These are phyloP conservation scores for Tubiluchus corallicola DNA, from an alignment of 2,888 invertebrate genomes.

Conservation along the genomic window DNA sequence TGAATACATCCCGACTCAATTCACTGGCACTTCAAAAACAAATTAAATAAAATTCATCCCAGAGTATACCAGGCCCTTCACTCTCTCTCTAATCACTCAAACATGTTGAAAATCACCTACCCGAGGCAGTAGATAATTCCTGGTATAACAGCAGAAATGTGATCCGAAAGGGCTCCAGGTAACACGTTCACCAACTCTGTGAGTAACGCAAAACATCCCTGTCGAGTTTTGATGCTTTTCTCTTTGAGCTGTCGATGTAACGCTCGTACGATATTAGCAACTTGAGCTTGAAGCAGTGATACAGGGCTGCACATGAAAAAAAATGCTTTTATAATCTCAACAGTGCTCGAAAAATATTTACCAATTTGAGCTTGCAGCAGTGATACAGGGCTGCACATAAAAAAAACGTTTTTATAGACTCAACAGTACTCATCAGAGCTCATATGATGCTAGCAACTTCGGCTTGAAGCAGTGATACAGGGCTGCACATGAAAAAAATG, in stretches of 20 bases:
- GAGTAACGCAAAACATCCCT: constrained; percentile 66
- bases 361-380: too few species aligned
- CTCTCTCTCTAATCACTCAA: too few species aligned
- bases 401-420: constrained; percentile 2
- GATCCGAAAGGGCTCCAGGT: constrained; percentile 67
- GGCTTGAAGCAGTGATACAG: constrained; percentile 19
- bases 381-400: constrained; percentile 23
- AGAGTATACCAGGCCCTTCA: too few species aligned
- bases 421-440: constrained; percentile 30
- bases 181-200: constrained; percentile 73
- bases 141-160: constrained; percentile 63
- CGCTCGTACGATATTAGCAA: constrained; percentile 63
- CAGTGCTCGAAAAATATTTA: too few species aligned
- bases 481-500: neutral
- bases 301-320: neutral
- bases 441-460: constrained; percentile 60
- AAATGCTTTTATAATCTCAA: too few species aligned
- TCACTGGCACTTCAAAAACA: too few species aligned
- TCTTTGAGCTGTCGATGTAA: constrained; percentile 60
- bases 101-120: too few species aligned
- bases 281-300: constrained; percentile 33
- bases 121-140: constrained; percentile 70
- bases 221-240: constrained; percentile 27
- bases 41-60: too few species aligned
- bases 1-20: too few species aligned